Base-by-base conservation (phyloP, 2,113 vertebrate genomes). In the Polypterus bichir region DNA sequence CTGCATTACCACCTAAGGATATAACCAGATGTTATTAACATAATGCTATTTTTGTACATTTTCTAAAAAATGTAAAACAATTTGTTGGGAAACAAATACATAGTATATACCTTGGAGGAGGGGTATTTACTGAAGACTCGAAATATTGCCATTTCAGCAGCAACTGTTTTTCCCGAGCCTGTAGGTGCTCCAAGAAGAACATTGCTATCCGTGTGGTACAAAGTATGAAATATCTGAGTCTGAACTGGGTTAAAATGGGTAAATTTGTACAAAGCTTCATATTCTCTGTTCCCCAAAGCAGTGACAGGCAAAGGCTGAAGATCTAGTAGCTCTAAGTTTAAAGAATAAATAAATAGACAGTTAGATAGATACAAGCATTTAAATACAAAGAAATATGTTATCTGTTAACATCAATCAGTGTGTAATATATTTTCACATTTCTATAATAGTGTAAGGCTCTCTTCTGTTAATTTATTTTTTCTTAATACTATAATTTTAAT, bases 231-330 rank as follows among this genome's bases (percentile, higher is more conserved):
- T 81, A 99, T 97, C 70, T 98, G 96, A 1, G 96, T 99, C 83
- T 98, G 96, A 68, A 99, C 90, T 64, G 96, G 95, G 77, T 99
- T 99, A 78, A 90, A 99, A 78, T 99, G 96, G 3, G 90, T 97
- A 76, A 98, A 99, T 76, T 88, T 93, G 79, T 92, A 99, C 3
- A 99, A 74, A 9, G 81, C 83, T 86, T 99, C 92, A 62, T 89
- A 97, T 65, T 88, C 80, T 3, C 59, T 77, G 79, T 79, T 84
- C 59, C 88, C 90, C 81, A 98, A 79, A 52, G 92, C 93, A 0
- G 84, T 89, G 67, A 96, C 1, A 2, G 95, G 95, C 68, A 98
- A 70, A 5, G 94, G 96, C 69, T 97, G 96, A 68, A 99, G 89
- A 79, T 98, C 94, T 72, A 99, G 74, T 63, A 99, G 82, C 74